A percentile compares a stretch with the other conserved stretches of the same genome.
These are phyloP conservation scores for Automeris io DNA, from an alignment of 2,888 invertebrate species.

Conservation along the genomic window DNA sequence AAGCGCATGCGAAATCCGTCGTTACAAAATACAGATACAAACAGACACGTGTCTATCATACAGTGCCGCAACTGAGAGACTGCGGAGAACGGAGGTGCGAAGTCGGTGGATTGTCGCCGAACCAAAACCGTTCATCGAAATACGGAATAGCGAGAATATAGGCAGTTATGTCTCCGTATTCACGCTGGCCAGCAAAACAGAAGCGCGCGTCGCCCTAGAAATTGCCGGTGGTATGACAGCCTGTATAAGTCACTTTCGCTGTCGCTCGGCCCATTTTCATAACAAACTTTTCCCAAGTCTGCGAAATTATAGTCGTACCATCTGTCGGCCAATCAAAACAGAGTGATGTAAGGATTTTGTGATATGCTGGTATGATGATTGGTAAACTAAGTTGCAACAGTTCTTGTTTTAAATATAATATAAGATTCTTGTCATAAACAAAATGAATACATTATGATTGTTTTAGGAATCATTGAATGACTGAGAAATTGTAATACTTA, in stretches of 20 bases:
- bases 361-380: too few relatives aligned
- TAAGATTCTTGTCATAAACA: too few relatives aligned
- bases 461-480: too few relatives aligned
- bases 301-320: conserved; percentile 5
- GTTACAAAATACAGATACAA: conserved; percentile 7
- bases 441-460: too few relatives aligned
- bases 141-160: conserved; percentile 8
- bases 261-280: conserved; percentile 37
- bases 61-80: conserved; percentile 30
- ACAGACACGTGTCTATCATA: conserved; percentile 26
- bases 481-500: too few relatives aligned
- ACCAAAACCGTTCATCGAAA: neutral
- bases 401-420: too few relatives aligned
- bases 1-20: conserved; percentile 29
- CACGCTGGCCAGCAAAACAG: conserved; percentile 28
- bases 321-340: conserved; percentile 1
- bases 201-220: conserved; percentile 50
- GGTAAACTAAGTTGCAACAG: too few relatives aligned
- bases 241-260: conserved; percentile 58
- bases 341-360: conserved; percentile 1
- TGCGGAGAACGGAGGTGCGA: conserved; percentile 18
- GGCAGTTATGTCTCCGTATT: conserved; percentile 15
- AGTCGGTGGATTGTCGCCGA: conserved; percentile 16
- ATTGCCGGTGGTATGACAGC: conserved; percentile 29
- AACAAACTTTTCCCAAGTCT: conserved; percentile 25